Evolutionary conservation across 2,888 invertebrate genomes (phyloP).

Genomic region (Dicyrtoma fusca): DNA sequence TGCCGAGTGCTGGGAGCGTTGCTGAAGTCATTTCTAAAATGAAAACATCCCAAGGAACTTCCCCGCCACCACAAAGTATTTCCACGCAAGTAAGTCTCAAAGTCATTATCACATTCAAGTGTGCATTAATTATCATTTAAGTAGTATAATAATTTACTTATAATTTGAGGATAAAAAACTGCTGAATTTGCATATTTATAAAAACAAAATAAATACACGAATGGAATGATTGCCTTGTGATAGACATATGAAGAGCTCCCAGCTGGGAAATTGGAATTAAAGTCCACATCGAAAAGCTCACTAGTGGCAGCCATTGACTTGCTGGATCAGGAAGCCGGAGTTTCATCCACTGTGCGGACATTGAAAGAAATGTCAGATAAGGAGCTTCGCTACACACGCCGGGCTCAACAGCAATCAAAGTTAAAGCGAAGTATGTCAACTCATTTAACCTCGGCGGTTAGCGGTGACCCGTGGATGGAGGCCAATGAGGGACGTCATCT

Average conservation of each 20-base stretch:
- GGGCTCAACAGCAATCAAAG: conserved; percentile 52
- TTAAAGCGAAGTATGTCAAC: conserved; percentile 59
- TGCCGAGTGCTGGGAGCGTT: not conserved
- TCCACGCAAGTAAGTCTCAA: conserved; percentile 78
- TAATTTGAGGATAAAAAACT: no score
- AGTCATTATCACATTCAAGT: not conserved
- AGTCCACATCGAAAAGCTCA: conserved; percentile 47
- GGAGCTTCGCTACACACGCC: conserved; percentile 48
- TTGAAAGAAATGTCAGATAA: conserved; percentile 55
- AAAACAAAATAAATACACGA: not conserved
- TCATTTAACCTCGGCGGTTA: conserved; percentile 55
- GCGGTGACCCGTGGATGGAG: conserved; percentile 46
- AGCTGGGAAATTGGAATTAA: conserved; percentile 30
- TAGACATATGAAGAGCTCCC: conserved; percentile 55
- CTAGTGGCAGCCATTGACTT: not conserved
- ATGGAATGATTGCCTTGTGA: not conserved
- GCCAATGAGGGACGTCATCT: conserved; percentile 57
- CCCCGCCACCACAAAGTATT: conserved; percentile 83
- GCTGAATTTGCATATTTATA: no score
- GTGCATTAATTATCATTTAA: not conserved
- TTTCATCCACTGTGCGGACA: not conserved
- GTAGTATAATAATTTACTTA: no score
- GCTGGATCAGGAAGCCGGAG: no score
- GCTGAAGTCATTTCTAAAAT: not conserved
- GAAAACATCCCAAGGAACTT: conserved; percentile 73